Conservation (phyloP, 2,888 invertebrate genomes). For the Agrotis puta region DNA sequence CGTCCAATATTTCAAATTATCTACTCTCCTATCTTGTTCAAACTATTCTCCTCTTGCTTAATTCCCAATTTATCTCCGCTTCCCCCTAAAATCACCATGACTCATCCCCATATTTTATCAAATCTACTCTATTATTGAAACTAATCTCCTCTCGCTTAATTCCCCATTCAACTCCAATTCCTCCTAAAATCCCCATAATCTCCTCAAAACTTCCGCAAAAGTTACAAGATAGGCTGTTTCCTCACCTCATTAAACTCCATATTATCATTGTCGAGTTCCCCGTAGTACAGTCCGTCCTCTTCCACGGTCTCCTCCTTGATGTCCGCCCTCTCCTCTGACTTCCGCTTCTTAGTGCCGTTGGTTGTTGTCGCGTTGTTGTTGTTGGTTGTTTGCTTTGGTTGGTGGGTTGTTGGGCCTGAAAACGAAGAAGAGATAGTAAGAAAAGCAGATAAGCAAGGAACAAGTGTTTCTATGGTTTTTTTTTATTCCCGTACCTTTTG, state of each 20-base stretch:
- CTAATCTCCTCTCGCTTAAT: neutral
- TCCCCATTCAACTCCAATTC: neutral
- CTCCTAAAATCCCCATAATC: neutral
- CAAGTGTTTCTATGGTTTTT: no score
- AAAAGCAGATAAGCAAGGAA: no score
- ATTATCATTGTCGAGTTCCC: constrained; percentile 86
- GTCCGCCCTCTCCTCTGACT: constrained; percentile 74
- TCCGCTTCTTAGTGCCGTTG: constrained; percentile 79
- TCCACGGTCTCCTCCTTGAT: constrained; percentile 89
- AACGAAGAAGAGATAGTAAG: neutral
- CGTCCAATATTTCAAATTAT: no score
- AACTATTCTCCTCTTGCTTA: neutral
- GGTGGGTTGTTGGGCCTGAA: constrained; percentile 58
- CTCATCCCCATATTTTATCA: no score
- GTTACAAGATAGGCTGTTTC: no score
- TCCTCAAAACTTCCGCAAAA: no score
- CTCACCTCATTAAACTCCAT: constrained; percentile 79
- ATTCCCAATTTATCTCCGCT: no score
- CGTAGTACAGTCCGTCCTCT: constrained; percentile 88
- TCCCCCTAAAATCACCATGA: no score
- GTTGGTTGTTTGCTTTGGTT: constrained; percentile 57
- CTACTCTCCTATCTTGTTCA: neutral
- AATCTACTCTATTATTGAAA: neutral
- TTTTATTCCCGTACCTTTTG: no score
- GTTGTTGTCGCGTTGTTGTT: constrained; percentile 55